Evolutionary conservation across 2,797 vertebrate genomes (phyloP), one percentile per base, ranked within the genome.

Genomic region (Muscicapa striata): DNA sequence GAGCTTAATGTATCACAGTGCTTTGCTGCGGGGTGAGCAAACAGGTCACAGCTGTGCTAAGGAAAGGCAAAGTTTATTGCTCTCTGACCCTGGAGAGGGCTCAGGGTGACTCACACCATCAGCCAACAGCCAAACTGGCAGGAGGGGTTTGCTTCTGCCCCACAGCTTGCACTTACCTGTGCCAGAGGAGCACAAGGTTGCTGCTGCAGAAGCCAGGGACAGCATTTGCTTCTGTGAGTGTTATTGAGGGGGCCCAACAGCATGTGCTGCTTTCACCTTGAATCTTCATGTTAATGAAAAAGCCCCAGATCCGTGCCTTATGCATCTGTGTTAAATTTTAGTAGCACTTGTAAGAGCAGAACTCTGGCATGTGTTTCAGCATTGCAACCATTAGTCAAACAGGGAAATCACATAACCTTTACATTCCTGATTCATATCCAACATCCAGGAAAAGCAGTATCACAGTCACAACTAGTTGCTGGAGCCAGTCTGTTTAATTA

Each of bases 231-330:
- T 15, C n/a, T 0, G 0, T 29, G 21, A 22, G 6, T 34, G 6
- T 63, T 73, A 52, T 2, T 0, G 0, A 38, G 30, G 21, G 10
- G 34, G 10, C 3, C 29, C 10, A n/a, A 5, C 9, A 62, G 29
- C 2, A 2, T 26, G 43, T 49, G 21, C 18, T 64, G 17, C 6
- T 34, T 58, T 80, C 24, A 41, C 29, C 40, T 87, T 55, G 26
- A 55, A 69, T 36, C 20, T 76, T 84, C 26, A 22, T 1, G 1
- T 29, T 64, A 73, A 43, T 23, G 22, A 64, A 69, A 67, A 57
- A 36, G 14, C 45, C 10, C 14, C 52, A 40, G 7, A 46, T 73
- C 22, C 1, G 0, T 62, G 32, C 23, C 23, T 61, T 51, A 32
- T 27, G 12, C 6, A 19, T 46, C 13, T n/a, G 9, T 40, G 23